phyloP scores from a whole-genome alignment of 2,888 invertebrate genomes.

The Temnothorax unifasciatus region DNA sequence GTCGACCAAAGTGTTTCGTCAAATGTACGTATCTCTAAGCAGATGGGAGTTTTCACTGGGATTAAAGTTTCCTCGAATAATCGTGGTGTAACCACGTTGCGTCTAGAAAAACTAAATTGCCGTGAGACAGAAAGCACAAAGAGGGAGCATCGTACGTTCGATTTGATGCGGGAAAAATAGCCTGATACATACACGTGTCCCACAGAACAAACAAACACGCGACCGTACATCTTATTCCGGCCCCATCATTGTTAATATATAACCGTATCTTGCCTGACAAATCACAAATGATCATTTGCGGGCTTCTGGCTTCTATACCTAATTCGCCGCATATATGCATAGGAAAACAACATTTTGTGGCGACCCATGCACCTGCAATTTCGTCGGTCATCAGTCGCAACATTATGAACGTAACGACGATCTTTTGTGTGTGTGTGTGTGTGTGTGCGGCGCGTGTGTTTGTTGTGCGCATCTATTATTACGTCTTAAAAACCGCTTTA shows the following conservation, averaged over 20 bases:
- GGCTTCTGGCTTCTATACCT: constrained; percentile 23
- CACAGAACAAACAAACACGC: constrained; percentile 47
- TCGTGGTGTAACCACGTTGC: constrained; percentile 6
- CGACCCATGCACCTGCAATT: constrained; percentile 50
- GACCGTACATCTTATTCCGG: constrained; percentile 38
- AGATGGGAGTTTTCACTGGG: not conserved
- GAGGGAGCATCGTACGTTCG: constrained; percentile 15
- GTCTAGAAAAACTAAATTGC: constrained; percentile 49
- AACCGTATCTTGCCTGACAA: constrained; percentile 43
- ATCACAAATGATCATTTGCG: constrained; percentile 44
- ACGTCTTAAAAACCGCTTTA: not conserved
- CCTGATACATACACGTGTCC: constrained; percentile 45
- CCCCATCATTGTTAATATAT: constrained; percentile 36
- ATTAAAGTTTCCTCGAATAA: constrained; percentile 24
- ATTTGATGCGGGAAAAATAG: constrained; percentile 41
- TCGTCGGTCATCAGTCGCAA: constrained; percentile 54
- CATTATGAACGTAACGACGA: constrained; percentile 28
- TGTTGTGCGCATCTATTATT: constrained; percentile 28
- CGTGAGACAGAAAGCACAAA: constrained; percentile 42
- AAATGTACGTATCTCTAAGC: constrained; percentile 4
- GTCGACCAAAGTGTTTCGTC: not conserved
- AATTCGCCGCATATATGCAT: constrained; percentile 29
- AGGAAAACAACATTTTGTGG: constrained; percentile 27
- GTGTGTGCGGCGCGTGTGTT: too few species aligned
- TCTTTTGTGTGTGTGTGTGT: constrained; percentile 11